Base-by-base conservation (phyloP, 2,113 vertebrate species). In the Ophthalmolycus amberensis region DNA sequence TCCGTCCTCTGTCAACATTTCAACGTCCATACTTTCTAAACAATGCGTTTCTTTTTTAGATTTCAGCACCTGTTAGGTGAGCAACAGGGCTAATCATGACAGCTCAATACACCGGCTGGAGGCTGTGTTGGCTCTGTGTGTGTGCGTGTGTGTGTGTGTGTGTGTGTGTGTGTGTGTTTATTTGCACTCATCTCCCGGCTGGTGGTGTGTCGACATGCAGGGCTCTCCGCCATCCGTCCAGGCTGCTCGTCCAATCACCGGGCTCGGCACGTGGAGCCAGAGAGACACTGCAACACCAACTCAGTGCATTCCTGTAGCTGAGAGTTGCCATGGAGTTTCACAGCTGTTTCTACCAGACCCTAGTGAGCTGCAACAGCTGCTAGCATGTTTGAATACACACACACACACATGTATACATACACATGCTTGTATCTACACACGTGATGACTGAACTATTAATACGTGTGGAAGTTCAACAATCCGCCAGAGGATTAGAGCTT, bases 321-420 rank as follows among this genome's bases (percentile, higher is more conserved):
- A 92, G 88, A 86, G 85, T 91, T 93, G 83, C 88, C 87, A 89
- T 92, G 85, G 92, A 84, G 77, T 71, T 83, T 79, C 88, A 83
- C 90, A 94, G 90, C 92, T 94, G 92, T 92, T 91, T 87, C 73
- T 71, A 84, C 46, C 86, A 75, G 62, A 63, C 18, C 9, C 44
- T 86, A 93, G 92, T 85, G 85, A 89, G 89, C 77, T 67, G 27
- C 75, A 88, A 71, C 93, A 93, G 90, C 92, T 91, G 90, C 71
- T 83, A n/a, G 64, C 60, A 78, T 80, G 67, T 63, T 27, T 20
- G 46, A 15, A 63, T 25, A 71, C 63, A 63, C 54, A 66, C 67
- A 52, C 59, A 77, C 27, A 71, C 68, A 74, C 20, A 69, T 1
- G 9, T 29, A 64, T 37, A 63, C 38, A 77, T 9, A 48, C 27